Base-by-base conservation (phyloP, 2,888 invertebrate genomes). In the Clanis bilineata region DNA sequence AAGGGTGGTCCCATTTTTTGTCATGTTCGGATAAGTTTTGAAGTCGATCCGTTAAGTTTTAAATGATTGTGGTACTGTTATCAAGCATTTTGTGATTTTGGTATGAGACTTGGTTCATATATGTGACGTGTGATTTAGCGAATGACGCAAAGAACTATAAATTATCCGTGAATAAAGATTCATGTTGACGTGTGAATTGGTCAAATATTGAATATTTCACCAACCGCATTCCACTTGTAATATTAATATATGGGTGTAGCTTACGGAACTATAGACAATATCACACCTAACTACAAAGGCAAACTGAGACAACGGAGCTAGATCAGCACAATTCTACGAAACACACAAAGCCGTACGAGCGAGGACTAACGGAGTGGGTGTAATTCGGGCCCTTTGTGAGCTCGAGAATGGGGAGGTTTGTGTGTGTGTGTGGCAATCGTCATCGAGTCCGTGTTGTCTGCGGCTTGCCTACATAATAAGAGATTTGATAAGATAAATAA, bases 351-450 rank as follows among this genome's bases (percentile, higher is more conserved):
- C 73, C 73, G 66, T 64, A 69, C 65, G 69, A 72, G 65, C 61
- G 67, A 68, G 74, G 68, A 66, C 71, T 75, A 68, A 71, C 73
- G 70, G 72, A 79, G 77, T 78, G 72, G 71, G 70, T 75, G 76
- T 82, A 82, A 85, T 84, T 82, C 79, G 77, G 77, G 66, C 73
- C 79, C 83, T 85, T 85, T 86, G 81, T 83, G 76, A 69, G 71
- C 56, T 67, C 63, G 68, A 74, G 69, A 65, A 68, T 62, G 60
- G 64, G 61, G 59, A 57, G 56, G 28, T 59, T 57, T 65, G 64
- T 66, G 62, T 71, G 64, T 66, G 62, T 71, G 67, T 70, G 68
- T 64, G 66, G 67, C 71, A 79, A 78, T 79, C 69, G 73, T 73
- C 75, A 75, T 71, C 69, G 73, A 70, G 68, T 65, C 72, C 69